Base-by-base conservation (phyloP, 2,888 invertebrate species). In the Pachliopta kotzebuea region DNA sequence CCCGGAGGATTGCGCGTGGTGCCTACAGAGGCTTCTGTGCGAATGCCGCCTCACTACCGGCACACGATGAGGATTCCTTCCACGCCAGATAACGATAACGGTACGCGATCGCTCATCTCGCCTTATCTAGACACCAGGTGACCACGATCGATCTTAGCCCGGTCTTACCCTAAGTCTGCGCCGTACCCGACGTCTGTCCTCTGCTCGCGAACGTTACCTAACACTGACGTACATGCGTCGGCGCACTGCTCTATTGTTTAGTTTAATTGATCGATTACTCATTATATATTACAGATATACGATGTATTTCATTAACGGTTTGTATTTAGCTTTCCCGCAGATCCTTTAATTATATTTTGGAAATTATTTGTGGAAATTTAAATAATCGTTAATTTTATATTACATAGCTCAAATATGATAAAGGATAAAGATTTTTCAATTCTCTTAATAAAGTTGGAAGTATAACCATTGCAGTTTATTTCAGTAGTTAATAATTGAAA, bases 81-180 rank as follows among this genome's bases (percentile, higher is more conserved):
- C 84, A 83, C 78, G 76, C 77, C 74, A 84, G 90, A 90, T 90
- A 89, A 85, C 84, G 88, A 87, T 89, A 88, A 88, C 85, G 83
- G 77, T 72, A 74, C 76, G 72, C 82, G 77, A 88, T 88, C 87
- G 77, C 83, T 88, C 88, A 86, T 88, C 87, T 87, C 82, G 73
- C 75, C 76, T 81, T 88, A 88, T 90, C 88, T 83, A 72, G 78
- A 78, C 76, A 77, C 66, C 68, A 71, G 77, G 83, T 80, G 79
- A 81, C 79, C 81, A 80, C 80, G 71, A 84, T 87, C 81, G 81
- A 85, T 85, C 85, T 84, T 68, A 58, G 54, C 72, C 72, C 69
- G 71, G 69, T 71, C 67, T 72, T 73, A 70, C 75, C 74, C 69
- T 72, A 72, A 72, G 72, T 71, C 74, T 74, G 70, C 72, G 75